phyloP scores from a whole-genome alignment of 2,797 vertebrate genomes.

The Gallinago stenura region DNA sequence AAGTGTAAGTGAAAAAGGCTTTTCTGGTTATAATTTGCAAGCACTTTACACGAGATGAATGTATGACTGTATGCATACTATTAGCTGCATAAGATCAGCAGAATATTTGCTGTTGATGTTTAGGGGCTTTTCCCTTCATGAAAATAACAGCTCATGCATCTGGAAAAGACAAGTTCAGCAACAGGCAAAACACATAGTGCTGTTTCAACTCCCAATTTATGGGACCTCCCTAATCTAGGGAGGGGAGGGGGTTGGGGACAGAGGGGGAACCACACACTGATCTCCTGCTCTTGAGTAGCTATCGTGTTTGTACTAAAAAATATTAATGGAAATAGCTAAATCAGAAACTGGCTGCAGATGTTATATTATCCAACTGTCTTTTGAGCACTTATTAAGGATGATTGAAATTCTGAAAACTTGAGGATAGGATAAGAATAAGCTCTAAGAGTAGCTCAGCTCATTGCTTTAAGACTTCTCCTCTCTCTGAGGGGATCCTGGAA shows the following conservation, averaged over 20 bases:
- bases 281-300: not conserved
- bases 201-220: not conserved
- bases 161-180: not conserved
- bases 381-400: not conserved
- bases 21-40: not conserved
- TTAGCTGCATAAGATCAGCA: not conserved
- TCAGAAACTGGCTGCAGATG: not conserved
- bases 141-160: not conserved
- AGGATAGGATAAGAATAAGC: not conserved
- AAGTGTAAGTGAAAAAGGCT: slow-evolving; percentile 80
- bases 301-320: not conserved
- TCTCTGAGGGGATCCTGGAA: not conserved
- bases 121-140: not conserved
- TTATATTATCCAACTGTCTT: not conserved
- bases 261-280: not conserved
- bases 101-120: not conserved
- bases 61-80: not conserved
- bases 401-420: not conserved
- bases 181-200: rapidly evolving
- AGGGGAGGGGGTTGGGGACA: not conserved
- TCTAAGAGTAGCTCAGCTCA: not conserved
- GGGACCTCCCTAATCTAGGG: not conserved
- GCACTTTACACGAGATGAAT: not conserved
- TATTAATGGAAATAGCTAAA: not conserved
- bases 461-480: not conserved